These are phyloP conservation scores for Chloroceryle inda DNA, from an alignment of 2,797 vertebrate genomes.

Conservation along the genomic window DNA sequence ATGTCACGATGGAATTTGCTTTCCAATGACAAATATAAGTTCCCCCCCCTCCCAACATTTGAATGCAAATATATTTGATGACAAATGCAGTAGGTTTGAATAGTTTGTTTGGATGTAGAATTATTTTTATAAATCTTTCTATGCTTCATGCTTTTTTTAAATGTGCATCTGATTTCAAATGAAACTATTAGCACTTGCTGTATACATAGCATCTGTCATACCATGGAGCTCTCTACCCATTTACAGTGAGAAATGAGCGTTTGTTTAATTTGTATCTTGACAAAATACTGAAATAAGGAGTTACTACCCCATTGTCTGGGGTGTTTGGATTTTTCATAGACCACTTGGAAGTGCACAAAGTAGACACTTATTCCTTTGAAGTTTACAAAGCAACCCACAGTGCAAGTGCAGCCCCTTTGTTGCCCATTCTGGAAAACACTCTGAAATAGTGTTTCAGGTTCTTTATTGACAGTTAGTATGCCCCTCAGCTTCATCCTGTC, in stretches of 20 bases:
- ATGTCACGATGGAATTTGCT: background rate
- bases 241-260: background rate
- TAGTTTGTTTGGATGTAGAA: constrained; percentile 23
- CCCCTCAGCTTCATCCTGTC: background rate
- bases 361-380: background rate
- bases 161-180: constrained; percentile 10
- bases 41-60: background rate
- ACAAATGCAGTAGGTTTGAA: constrained; percentile 2
- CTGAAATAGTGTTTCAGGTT: background rate
- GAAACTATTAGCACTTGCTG: background rate
- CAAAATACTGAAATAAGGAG: background rate
- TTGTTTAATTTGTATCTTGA: background rate
- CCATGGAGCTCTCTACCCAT: background rate
- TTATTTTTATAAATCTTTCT: constrained; percentile 22
- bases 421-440: background rate
- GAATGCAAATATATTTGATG: background rate
- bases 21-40: background rate
- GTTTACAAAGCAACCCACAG: background rate
- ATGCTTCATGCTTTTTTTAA: constrained; percentile 50
- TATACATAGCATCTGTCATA: background rate
- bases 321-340: no score
- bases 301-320: background rate
- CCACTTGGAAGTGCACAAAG: background rate
- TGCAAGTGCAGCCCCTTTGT: background rate
- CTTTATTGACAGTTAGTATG: constrained; percentile 6